Base-by-base conservation (phyloP, 1,140 invertebrate genomes). In the Brachionus calyciflorus region DNA sequence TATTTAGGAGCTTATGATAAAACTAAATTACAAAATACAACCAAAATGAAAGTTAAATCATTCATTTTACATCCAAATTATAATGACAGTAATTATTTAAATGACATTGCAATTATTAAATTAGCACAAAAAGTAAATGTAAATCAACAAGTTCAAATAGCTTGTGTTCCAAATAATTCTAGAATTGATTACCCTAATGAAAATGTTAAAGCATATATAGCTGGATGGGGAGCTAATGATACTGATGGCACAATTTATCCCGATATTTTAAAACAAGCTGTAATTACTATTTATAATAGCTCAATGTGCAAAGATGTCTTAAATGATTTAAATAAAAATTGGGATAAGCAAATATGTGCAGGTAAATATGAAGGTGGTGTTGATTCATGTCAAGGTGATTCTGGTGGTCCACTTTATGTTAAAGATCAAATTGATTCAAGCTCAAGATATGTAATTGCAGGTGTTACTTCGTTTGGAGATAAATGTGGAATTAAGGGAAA, bases 351-450 rank as follows among this genome's bases (percentile, higher is more conserved):
- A 41, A 76, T 76, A n/a, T 76, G 70, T 46, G 49, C 70, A 14
- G 70, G 70, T 19, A 51, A 55, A 40, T 41, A 19, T 26, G 7
- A 9, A 1, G 70, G 70, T 14, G 70, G 70, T 14, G 21, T 33
- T 17, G 70, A 76, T 40, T 55, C 70, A 14, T 76, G 70, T 28
- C 70, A 76, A 76, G 69, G 44, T 10, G 69, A 73, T 40, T 73
- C 69, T 6, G 69, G 69, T 24, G 69, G 69, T 1, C 69, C 69
- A 21, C 21, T 73, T 14, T 73, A 49, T 49, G 46, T 73, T 6
- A 49, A 41, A 33, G 46, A 49, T 33, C 14, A n/a, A 3, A 10
- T 73, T 1, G 33, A 73, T 49, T 44, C 44, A 49, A 19, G 49
- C 1, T 0, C 5, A 24, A 49, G 51, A 51, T 73, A 51, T 6